phyloP scores from a whole-genome alignment of 2,888 invertebrate genomes.

The Mythimna impura region DNA sequence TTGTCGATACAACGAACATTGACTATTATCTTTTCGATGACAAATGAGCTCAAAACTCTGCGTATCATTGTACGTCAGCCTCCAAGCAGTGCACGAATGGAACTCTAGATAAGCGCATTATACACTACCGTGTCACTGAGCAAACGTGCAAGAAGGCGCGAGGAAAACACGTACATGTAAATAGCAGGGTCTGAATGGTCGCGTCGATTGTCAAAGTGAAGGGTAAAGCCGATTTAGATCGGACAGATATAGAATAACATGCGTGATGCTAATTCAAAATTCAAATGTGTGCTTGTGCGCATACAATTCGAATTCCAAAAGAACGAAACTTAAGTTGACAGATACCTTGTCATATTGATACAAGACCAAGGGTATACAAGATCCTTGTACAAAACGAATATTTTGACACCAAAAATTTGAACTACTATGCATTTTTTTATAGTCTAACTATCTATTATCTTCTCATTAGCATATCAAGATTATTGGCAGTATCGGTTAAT shows the following conservation, averaged over 20 bases:
- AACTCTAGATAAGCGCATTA: conserved; percentile 48
- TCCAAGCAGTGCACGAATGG: conserved; percentile 31
- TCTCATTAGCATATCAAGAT: conserved; percentile 20
- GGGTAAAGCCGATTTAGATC: conserved; percentile 87
- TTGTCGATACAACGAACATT: conserved; percentile 82
- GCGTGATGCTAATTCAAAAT: conserved; percentile 85
- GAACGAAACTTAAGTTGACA: conserved; percentile 74
- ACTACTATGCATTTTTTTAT: conserved; percentile 12
- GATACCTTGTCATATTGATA: conserved; percentile 66
- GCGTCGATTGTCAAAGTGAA: conserved; percentile 69
- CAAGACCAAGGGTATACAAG: conserved; percentile 35
- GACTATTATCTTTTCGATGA: conserved; percentile 84
- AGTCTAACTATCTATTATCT: conserved; percentile 1
- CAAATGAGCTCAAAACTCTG: conserved; percentile 82
- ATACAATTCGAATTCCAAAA: conserved; percentile 77
- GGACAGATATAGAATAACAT: conserved; percentile 80
- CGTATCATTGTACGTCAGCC: conserved; percentile 70
- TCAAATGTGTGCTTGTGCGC: conserved; percentile 76
- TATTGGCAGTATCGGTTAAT: conserved; percentile 26
- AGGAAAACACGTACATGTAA: conserved; percentile 64
- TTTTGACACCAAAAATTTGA: conserved; percentile 22
- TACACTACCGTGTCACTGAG: conserved; percentile 72
- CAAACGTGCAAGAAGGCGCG: conserved; percentile 34
- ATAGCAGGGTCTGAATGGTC: conserved; percentile 57
- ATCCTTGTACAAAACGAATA: conserved; percentile 43